Conservation (phyloP, 2,113 vertebrate species). For the Columba janthina region DNA sequence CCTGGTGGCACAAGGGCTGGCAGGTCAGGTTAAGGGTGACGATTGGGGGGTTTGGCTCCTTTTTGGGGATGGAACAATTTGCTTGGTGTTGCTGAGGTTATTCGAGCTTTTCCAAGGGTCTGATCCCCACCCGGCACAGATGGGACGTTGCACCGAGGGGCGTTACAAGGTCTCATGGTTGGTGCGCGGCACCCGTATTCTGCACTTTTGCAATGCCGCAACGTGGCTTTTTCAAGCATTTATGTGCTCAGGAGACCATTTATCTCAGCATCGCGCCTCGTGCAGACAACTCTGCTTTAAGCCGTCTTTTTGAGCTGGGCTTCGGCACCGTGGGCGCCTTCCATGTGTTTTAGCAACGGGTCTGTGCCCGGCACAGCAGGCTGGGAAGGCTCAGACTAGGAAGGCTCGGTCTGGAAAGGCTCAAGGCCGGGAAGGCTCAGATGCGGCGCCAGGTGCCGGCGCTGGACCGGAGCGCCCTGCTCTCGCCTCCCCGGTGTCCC, state of each 20-base stretch:
- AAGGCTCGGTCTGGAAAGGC: too few relatives aligned
- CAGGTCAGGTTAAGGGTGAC: not conserved
- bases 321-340: too few relatives aligned
- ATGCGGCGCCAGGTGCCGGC: rapidly evolving
- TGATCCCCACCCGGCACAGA: not conserved
- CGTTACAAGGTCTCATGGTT: not conserved
- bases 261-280: rapidly evolving
- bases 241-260: not conserved
- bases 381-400: too few relatives aligned
- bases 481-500: not conserved
- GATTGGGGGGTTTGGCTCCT: not conserved
- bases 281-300: rapidly evolving
- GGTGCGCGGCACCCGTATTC: not conserved
- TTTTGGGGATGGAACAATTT: not conserved
- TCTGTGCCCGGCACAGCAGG: too few relatives aligned
- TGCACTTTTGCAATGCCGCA: not conserved
- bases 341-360: not conserved
- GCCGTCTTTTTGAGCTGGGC: not conserved
- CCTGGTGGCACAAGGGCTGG: not conserved
- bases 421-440: too few relatives aligned
- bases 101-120: not conserved
- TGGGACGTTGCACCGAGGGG: rapidly evolving
- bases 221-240: not conserved
- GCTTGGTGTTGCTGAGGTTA: not conserved
- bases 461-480: not conserved